phyloP scores from a whole-genome alignment of 2,888 invertebrate species.

The Drosophila longiperda region DNA sequence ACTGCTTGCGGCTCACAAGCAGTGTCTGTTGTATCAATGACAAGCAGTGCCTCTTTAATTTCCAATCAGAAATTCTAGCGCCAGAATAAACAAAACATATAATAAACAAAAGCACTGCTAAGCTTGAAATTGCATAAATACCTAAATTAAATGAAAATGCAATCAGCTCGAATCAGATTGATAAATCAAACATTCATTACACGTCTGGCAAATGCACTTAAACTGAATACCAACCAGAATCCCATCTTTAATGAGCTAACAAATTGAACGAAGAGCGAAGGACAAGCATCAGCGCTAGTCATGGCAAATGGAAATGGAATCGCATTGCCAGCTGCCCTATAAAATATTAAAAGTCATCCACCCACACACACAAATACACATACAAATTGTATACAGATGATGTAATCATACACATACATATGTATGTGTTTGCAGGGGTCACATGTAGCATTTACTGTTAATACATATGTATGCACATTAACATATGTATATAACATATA shows the following conservation, averaged over 20 bases:
- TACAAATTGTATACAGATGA: slow-evolving; percentile 30
- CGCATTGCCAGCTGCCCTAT: slow-evolving; percentile 68
- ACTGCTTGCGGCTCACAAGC: slow-evolving; percentile 20
- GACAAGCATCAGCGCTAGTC: slow-evolving; percentile 1
- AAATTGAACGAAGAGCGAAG: slow-evolving; percentile 15
- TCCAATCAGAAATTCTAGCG: background rate
- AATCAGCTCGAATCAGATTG: slow-evolving; percentile 30
- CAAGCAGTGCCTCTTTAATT: slow-evolving; percentile 23
- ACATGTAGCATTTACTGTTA: slow-evolving; percentile 28
- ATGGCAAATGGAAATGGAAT: slow-evolving; percentile 49
- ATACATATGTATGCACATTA: background rate
- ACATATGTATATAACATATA: slow-evolving; percentile 11
- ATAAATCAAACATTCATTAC: slow-evolving; percentile 24
- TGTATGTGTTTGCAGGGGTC: slow-evolving; percentile 25
- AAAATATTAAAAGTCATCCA: slow-evolving; percentile 69
- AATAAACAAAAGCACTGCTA: background rate
- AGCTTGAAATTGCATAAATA: background rate
- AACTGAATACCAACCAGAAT: slow-evolving; percentile 21
- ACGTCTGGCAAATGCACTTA: slow-evolving; percentile 25
- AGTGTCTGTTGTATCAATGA: background rate
- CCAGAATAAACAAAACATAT: background rate
- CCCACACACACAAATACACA: slow-evolving; percentile 14
- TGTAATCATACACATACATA: slow-evolving; percentile 52
- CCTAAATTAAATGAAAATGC: slow-evolving; percentile 10
- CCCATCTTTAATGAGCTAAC: slow-evolving; percentile 21